These are phyloP conservation scores for Heterotis niloticus DNA, from an alignment of 2,113 vertebrate genomes.

Conservation along the genomic window DNA sequence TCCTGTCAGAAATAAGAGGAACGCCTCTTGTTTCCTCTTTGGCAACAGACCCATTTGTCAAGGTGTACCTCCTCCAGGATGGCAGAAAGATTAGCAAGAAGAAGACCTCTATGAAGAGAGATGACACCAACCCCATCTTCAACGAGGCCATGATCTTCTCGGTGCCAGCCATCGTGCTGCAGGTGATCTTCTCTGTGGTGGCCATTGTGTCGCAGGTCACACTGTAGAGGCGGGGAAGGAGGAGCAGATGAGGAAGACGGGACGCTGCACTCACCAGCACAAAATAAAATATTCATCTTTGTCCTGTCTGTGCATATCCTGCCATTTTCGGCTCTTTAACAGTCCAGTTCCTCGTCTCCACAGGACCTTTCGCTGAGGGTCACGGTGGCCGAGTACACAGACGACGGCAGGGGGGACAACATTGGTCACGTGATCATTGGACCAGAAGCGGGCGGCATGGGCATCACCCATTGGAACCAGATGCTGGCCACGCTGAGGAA, in stretches of 20 bases:
- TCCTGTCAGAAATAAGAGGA: background rate
- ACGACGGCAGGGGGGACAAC: conserved; percentile 83
- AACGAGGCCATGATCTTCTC: conserved; percentile 99
- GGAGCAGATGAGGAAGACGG: background rate
- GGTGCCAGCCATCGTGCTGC: conserved; percentile 85
- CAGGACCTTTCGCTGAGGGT: conserved; percentile 93
- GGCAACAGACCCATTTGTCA: conserved; percentile 87
- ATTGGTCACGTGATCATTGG: conserved; percentile 94
- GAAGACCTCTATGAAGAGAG: conserved; percentile 88
- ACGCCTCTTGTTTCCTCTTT: background rate
- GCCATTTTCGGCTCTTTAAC: background rate
- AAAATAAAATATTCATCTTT: background rate
- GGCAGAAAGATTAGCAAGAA: conserved; percentile 98
- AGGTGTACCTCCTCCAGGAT: conserved; percentile 96
- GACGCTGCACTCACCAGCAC: background rate
- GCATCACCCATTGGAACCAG: conserved; percentile 98
- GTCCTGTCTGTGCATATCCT: background rate
- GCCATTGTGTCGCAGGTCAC: conserved; percentile 87
- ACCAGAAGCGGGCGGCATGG: conserved; percentile 84
- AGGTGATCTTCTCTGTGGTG: conserved; percentile 97
- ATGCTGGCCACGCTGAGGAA: conserved; percentile 93
- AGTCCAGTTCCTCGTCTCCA: background rate
- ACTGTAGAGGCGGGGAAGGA: background rate
- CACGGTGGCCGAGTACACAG: conserved; percentile 85
- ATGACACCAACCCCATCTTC: conserved; percentile 92